Evolutionary conservation across 1,140 invertebrate genomes (phyloP).

Genomic region (Muscidifurax raptorellus): DNA sequence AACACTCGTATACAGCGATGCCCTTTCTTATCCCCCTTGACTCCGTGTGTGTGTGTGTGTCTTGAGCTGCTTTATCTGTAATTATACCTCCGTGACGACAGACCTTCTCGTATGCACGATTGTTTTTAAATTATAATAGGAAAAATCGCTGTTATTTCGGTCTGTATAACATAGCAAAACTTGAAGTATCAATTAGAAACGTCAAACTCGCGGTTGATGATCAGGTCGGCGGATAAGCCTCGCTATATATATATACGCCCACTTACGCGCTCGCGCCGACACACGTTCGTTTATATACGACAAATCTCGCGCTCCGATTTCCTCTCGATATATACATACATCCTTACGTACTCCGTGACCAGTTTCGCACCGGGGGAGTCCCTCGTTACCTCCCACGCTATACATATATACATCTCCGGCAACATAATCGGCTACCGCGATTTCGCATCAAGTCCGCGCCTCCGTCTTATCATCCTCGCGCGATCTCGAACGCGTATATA

Average conservation of each 20-base stretch:
- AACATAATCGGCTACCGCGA: neutral
- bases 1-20: conserved; percentile 58
- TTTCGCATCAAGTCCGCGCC: neutral
- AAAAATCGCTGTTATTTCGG: neutral
- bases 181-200: neutral
- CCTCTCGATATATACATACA: too few relatives aligned
- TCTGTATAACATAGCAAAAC: too few relatives aligned
- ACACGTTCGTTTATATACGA: neutral
- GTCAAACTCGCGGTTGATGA: neutral
- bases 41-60: too few relatives aligned
- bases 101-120: neutral
- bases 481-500: neutral
- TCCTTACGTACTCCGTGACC: too few relatives aligned
- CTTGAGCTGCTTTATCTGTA: neutral
- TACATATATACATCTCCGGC: neutral
- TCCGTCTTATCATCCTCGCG: neutral
- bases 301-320: neutral
- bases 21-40: conserved; percentile 5
- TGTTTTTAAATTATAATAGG: neutral
- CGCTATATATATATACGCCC: too few relatives aligned
- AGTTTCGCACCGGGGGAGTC: neutral
- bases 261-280: too few relatives aligned
- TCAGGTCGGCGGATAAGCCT: neutral
- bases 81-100: neutral
- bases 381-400: neutral